Base-by-base conservation (phyloP, 2,797 vertebrate genomes). In the Balearica regulorum region DNA sequence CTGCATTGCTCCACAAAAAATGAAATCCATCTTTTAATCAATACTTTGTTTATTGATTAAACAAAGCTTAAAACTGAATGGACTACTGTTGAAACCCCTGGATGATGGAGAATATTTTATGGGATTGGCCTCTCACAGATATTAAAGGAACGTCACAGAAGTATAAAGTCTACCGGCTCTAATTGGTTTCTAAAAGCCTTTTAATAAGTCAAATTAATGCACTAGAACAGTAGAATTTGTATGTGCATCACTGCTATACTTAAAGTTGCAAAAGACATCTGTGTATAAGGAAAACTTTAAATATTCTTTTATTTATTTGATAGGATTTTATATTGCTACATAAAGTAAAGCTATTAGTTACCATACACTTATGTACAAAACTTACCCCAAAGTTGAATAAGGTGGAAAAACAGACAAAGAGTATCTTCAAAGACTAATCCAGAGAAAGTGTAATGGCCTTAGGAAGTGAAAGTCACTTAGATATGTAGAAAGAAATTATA, bases 51-150 rank as follows among this genome's bases (percentile, higher is more conserved):
- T 64, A 86, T 72, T 66, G 28, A 64, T 21, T 71, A 66, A 95
- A 10, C 3, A 76, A 89, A 58, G 3, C 19, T 76, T 83, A 83
- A 92, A 87, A 73, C 11, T 58, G 33, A 61, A 69, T 62, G 12
- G 16, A 35, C 9, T 51, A 16, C 19, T 43, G 2, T 65, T 82
- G 49, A 87, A 80, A 28, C 3, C 4, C 2, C 12, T 89, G 15
- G 21, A n/a, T 64, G 13, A 58, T 62, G 48, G 13, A 77, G 1
- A 10, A 31, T 61, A 78, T 35, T n/a, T 92, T 54, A 24, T 2
- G 2, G 11, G 12, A 41, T 15, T 0, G 0, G 10, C 6, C 9
- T 75, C 44, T 53, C n/a, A n/a, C 9, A 10, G 26, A 16, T 37
- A 12, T 76, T 61, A 65, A 65, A 93, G 14, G 26, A 86, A 26